These are phyloP conservation scores for Heliconius hewitsoni DNA, from an alignment of 1,140 invertebrate species.

Conservation along the genomic window DNA sequence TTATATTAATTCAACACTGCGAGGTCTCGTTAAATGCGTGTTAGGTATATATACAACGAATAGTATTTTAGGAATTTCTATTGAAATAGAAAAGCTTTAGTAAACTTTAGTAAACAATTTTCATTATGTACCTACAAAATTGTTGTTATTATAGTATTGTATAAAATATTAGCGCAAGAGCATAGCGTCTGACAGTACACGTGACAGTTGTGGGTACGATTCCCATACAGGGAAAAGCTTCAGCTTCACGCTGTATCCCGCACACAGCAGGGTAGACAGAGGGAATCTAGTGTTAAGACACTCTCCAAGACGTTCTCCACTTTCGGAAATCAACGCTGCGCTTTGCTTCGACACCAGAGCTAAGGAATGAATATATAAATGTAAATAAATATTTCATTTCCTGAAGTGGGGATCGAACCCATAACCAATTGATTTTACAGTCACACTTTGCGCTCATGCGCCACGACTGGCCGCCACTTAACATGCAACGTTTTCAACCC, in stretches of 20 bases:
- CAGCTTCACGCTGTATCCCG: background rate
- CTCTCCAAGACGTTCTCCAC: background rate
- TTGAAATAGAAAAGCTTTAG: background rate
- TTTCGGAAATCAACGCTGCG: background rate
- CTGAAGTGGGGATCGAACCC: too few relatives aligned
- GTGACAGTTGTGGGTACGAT: background rate
- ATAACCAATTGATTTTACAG: too few relatives aligned
- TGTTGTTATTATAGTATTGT: background rate
- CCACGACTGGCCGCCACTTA: too few relatives aligned
- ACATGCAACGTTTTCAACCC: too few relatives aligned
- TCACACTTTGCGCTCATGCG: too few relatives aligned
- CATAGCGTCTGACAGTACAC: background rate
- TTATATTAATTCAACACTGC: background rate
- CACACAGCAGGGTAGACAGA: background rate
- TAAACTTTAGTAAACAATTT: background rate
- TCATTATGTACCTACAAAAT: background rate
- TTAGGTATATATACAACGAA: background rate
- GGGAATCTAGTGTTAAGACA: background rate
- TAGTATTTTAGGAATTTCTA: constrained; percentile 1
- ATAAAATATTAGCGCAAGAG: background rate
- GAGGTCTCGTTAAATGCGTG: background rate
- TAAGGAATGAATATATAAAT: too few relatives aligned
- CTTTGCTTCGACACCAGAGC: too few relatives aligned
- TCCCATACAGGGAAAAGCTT: background rate
- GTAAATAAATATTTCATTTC: too few relatives aligned